Conservation (phyloP, 64 coral and sea anemone genomes). For the Montipora capricornis region DNA sequence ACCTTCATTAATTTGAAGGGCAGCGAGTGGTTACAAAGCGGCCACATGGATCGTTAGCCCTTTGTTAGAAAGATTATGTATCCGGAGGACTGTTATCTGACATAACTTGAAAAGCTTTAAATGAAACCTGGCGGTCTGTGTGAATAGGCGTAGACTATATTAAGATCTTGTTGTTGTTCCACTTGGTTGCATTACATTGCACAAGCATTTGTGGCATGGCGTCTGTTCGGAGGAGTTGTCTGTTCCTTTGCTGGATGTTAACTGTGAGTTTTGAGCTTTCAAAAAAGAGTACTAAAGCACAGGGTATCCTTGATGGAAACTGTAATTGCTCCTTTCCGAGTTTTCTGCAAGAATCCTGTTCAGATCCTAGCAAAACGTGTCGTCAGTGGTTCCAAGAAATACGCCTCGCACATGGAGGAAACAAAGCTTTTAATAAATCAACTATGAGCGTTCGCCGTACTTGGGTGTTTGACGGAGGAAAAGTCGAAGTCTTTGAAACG, state of each 20-base stretch:
- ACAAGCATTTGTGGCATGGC: not conserved
- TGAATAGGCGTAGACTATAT: not conserved
- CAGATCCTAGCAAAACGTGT: not conserved
- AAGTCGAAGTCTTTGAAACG: not conserved
- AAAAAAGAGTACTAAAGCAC: not conserved
- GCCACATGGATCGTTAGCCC: no score
- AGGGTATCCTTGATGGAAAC: not conserved
- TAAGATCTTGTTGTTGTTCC: conserved; percentile 1
- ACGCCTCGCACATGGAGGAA: not conserved
- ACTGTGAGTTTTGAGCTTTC: not conserved
- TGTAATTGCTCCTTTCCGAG: conserved; percentile 4
- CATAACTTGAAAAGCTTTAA: not conserved
- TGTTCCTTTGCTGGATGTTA: not conserved
- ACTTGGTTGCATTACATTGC: not conserved
- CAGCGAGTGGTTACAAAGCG: no score
- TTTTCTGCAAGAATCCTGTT: conserved; percentile 28
- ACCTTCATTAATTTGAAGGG: no score
- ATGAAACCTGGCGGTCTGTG: not conserved
- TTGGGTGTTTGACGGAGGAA: not conserved
- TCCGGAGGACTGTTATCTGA: not conserved
- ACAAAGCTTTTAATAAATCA: not conserved
- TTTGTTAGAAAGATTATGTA: no score
- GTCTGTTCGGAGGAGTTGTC: not conserved
- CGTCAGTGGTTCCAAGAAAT: conserved; percentile 27
- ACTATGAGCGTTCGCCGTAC: not conserved